Evolutionary conservation across 2,888 invertebrate genomes (phyloP).

Genomic region (Anthoptus insignis): DNA sequence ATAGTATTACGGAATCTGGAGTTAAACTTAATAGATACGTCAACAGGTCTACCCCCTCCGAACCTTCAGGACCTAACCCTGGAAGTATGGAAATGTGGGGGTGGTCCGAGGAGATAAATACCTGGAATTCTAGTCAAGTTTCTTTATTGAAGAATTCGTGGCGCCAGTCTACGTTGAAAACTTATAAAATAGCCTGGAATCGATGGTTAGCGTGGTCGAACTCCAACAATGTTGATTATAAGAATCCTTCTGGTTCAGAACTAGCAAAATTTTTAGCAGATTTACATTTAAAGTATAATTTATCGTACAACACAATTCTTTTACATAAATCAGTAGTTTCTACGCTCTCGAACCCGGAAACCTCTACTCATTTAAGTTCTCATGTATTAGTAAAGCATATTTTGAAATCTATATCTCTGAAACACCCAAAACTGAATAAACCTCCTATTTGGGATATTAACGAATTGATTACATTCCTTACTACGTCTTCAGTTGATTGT

Average conservation of each 20-base stretch:
- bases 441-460: constrained; percentile 1
- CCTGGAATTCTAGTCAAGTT: constrained; percentile 37
- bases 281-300: constrained; percentile 29
- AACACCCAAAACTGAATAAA: not conserved
- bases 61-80: constrained; percentile 40
- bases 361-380: constrained; percentile 23
- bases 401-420: not conserved
- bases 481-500: not conserved
- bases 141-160: constrained; percentile 33
- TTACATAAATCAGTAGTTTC: constrained; percentile 41
- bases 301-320: constrained; percentile 40
- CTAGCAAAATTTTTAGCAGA: constrained; percentile 41
- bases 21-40: constrained; percentile 43
- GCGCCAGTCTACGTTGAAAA: constrained; percentile 41
- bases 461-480: not conserved
- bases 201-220: constrained; percentile 47
- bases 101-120: constrained; percentile 37
- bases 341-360: constrained; percentile 36
- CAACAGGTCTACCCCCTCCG: constrained; percentile 45
- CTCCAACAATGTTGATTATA: constrained; percentile 26
- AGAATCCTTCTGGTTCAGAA: constrained; percentile 22
- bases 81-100: constrained; percentile 47
- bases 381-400: constrained; percentile 35
- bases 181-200: constrained; percentile 47
- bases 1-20: constrained; percentile 41